A percentile compares a stretch with the other conserved stretches of the same genome.
Conservation (phyloP, 2,113 vertebrate species). For the Nycticryphes semicollaris region DNA sequence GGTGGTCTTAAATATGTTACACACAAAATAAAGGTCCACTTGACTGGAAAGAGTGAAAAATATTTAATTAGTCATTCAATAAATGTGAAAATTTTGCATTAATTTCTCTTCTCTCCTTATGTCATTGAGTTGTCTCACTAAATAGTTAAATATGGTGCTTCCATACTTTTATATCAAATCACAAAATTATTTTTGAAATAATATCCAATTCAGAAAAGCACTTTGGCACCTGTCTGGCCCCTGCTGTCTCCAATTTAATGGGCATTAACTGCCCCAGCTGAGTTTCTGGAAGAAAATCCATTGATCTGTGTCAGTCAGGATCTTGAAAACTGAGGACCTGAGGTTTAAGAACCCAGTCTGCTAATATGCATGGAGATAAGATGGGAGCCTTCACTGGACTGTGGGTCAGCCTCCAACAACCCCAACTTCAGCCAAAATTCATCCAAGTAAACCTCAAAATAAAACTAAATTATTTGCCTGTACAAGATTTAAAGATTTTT, state of each 20-base stretch:
- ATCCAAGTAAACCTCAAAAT: not conserved
- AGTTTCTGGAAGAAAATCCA: conserved; percentile 14
- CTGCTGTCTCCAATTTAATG: not conserved
- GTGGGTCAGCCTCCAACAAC: not conserved
- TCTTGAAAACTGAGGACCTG: conserved; percentile 12
- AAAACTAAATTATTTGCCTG: not conserved
- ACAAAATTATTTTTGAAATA: not conserved
- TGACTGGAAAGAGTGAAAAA: not conserved
- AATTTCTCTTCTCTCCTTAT: not conserved
- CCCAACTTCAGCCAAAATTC: not conserved
- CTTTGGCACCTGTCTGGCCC: not conserved
- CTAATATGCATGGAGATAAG: not conserved
- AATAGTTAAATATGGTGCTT: not conserved
- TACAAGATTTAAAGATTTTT: not conserved
- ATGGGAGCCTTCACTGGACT: not conserved
- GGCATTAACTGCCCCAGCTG: conserved; percentile 3
- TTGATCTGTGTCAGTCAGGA: conserved; percentile 28
- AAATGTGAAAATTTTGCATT: not conserved
- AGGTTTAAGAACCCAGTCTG: not conserved
- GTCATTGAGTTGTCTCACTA: not conserved
- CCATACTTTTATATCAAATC: not conserved
- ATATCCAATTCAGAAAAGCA: not conserved
- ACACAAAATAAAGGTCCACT: not conserved
- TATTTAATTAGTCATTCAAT: not conserved
- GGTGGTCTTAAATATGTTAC: not conserved